Percentiles rank a stretch among this genome's conserved stretches.
Evolutionary conservation across 2,888 invertebrate species (phyloP).

Genomic region (Mythimna vitellina): DNA sequence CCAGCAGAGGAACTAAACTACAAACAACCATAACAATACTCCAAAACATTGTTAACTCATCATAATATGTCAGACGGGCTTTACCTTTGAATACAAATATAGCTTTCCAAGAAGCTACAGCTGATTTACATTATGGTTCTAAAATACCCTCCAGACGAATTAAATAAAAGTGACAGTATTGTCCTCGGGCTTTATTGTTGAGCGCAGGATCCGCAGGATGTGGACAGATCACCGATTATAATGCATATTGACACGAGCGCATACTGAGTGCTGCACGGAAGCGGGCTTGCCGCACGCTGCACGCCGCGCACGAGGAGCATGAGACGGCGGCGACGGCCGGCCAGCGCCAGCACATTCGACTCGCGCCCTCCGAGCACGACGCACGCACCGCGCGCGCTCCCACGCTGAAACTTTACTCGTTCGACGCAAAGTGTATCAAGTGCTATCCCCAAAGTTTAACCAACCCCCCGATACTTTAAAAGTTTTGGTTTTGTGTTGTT

Average conservation of each 20-base stretch:
- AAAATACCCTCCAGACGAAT: conserved; percentile 36
- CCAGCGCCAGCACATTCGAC: conserved; percentile 77
- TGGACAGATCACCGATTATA: conserved; percentile 79
- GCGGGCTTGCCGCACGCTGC: conserved; percentile 52
- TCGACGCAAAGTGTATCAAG: conserved; percentile 81
- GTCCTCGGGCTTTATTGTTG: conserved; percentile 41
- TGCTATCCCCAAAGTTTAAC: conserved; percentile 77
- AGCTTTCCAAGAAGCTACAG: conserved; percentile 2
- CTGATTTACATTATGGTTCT: conserved; percentile 19
- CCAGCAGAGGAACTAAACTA: neutral
- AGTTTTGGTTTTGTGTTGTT: conserved; percentile 87
- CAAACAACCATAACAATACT: neutral
- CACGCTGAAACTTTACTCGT: conserved; percentile 84
- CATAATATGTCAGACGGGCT: neutral
- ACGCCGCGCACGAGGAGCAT: conserved; percentile 46
- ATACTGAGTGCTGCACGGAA: conserved; percentile 73
- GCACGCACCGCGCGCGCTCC: conserved; percentile 78
- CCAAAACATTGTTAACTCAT: conserved; percentile 16
- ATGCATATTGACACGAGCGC: conserved; percentile 79
- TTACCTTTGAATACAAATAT: neutral
- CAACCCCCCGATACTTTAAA: conserved; percentile 73
- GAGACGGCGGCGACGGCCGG: conserved; percentile 52
- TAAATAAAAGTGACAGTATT: conserved; percentile 46
- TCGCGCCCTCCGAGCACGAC: conserved; percentile 76
- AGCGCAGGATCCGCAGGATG: conserved; percentile 68